Percentiles rank a stretch among this genome's conserved stretches.
phyloP scores from a whole-genome alignment of 2,888 invertebrate genomes.

The Diabrotica balteata region DNA sequence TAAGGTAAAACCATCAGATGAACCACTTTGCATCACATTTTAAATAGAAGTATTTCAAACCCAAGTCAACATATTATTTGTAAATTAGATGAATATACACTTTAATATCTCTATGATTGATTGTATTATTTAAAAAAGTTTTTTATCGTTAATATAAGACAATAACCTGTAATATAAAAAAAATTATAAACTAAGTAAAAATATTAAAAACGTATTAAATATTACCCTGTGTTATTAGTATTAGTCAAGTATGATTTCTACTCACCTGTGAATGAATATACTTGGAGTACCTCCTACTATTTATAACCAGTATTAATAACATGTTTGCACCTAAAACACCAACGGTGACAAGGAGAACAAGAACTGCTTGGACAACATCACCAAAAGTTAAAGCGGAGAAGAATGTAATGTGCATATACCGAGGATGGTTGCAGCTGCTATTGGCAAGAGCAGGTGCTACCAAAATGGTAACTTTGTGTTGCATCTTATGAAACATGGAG shows the following conservation, averaged over 20 bases:
- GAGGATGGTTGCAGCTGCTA: constrained; percentile 81
- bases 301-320: constrained; percentile 81
- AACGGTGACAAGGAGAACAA: constrained; percentile 78
- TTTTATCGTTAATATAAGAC: no score
- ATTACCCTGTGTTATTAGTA: not conserved
- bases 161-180: no score
- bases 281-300: constrained; percentile 82
- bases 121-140: no score
- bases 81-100: no score
- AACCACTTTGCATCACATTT: no score
- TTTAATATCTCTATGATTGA: no score
- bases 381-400: constrained; percentile 71
- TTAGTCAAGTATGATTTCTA: not conserved
- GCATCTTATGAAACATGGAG: constrained; percentile 43
- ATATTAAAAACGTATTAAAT: no score
- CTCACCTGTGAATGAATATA: constrained; percentile 87
- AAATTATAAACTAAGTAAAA: no score
- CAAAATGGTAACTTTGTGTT: constrained; percentile 72
- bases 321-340: constrained; percentile 83
- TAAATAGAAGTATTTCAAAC: no score
- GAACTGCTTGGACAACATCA: constrained; percentile 77
- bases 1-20: no score
- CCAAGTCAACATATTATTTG: no score
- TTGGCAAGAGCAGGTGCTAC: constrained; percentile 82
- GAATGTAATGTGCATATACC: constrained; percentile 69